Evolutionary conservation across 2,888 invertebrate species (phyloP).

Genomic region (Apotomis turbidana): DNA sequence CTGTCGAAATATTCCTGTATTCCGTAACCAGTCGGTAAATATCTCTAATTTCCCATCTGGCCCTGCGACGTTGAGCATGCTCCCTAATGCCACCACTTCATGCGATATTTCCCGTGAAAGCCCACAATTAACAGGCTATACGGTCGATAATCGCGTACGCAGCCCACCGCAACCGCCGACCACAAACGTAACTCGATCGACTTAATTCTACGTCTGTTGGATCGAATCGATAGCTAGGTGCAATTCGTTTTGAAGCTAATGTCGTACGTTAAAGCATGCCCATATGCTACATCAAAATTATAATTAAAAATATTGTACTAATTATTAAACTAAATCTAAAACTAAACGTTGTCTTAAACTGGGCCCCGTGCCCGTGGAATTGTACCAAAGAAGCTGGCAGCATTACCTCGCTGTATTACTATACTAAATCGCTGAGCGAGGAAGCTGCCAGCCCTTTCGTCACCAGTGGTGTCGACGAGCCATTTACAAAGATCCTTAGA

Average conservation of each 20-base stretch:
- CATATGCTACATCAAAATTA: no score
- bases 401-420: no score
- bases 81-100: slow-evolving; percentile 12
- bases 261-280: background rate
- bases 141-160: slow-evolving; percentile 17
- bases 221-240: slow-evolving; percentile 38
- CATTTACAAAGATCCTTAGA: no score
- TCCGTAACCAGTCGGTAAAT: background rate
- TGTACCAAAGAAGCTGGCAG: no score
- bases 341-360: no score
- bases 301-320: no score
- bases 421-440: no score
- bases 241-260: background rate
- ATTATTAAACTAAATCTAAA: no score
- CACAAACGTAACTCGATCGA: slow-evolving; percentile 38
- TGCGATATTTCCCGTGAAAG: slow-evolving; percentile 12
- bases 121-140: slow-evolving; percentile 11
- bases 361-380: no score
- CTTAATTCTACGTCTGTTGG: slow-evolving; percentile 36
- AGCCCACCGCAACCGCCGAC: slow-evolving; percentile 32
- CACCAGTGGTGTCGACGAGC: no score
- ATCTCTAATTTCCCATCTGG: slow-evolving; percentile 10
- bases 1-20: background rate
- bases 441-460: no score
- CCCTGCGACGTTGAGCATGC: background rate